Evolutionary conservation across 2,113 vertebrate genomes (phyloP).

Genomic region (Dascyllus trimaculatus): DNA sequence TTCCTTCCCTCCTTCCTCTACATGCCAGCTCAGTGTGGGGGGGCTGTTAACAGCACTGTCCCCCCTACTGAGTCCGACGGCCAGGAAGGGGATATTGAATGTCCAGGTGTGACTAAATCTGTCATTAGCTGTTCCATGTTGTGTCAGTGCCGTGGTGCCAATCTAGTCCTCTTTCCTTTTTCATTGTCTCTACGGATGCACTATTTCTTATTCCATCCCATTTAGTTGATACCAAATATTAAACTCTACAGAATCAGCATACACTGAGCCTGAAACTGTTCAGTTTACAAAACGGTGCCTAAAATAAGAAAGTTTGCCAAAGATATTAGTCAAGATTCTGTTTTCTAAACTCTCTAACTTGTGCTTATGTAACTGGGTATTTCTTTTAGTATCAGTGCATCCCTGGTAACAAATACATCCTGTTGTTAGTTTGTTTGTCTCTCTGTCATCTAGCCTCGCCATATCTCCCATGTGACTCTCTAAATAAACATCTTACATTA

Average conservation of each 20-base stretch:
- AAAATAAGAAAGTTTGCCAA: neutral
- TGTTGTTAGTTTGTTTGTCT: neutral
- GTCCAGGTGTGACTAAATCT: constrained; percentile 80
- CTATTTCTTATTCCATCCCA: neutral
- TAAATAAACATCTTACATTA: constrained; percentile 2
- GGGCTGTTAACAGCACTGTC: constrained; percentile 54
- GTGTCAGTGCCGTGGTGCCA: constrained; percentile 47
- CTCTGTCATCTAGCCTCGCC: neutral
- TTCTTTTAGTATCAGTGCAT: constrained; percentile 22
- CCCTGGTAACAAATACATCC: constrained; percentile 16
- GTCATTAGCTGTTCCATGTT: constrained; percentile 40
- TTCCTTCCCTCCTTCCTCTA: constrained; percentile 45
- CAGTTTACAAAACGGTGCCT: neutral
- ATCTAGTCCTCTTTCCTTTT: constrained; percentile 14
- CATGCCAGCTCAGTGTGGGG: constrained; percentile 80
- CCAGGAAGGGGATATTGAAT: constrained; percentile 80
- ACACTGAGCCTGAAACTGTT: neutral
- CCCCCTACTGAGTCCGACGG: constrained; percentile 73
- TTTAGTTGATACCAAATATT: neutral
- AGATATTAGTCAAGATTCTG: neutral
- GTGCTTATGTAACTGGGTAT: neutral
- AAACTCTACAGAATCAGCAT: neutral
- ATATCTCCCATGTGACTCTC: neutral
- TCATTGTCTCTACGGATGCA: constrained; percentile 45
- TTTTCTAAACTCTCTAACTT: neutral